These are phyloP conservation scores for Malurus melanocephalus DNA, from an alignment of 2,113 vertebrate species.

Conservation along the genomic window DNA sequence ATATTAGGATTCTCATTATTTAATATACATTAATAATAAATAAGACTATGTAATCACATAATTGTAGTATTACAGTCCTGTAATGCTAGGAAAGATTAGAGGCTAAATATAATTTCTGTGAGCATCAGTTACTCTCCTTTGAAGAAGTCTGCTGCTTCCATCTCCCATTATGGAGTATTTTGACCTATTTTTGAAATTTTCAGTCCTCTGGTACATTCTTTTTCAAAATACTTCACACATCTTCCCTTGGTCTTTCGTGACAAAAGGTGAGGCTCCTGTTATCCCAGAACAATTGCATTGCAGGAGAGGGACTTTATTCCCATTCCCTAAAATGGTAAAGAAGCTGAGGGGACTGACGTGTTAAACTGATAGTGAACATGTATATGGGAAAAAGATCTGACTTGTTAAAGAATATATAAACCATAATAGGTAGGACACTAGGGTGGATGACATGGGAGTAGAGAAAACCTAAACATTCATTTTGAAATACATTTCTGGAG, in stretches of 20 bases:
- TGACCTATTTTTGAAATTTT: background rate
- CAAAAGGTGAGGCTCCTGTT: background rate
- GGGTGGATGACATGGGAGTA: background rate
- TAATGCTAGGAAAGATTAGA: background rate
- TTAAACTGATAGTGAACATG: background rate
- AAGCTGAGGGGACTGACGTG: background rate
- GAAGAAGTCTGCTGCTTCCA: background rate
- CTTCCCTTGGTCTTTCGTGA: background rate
- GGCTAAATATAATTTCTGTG: background rate
- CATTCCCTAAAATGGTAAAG: background rate
- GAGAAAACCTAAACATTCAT: background rate
- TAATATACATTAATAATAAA: background rate
- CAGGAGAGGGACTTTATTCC: background rate
- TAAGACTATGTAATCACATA: background rate
- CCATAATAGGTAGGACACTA: background rate
- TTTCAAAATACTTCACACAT: background rate
- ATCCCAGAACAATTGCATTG: background rate
- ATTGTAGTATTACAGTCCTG: background rate
- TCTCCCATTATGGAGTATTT: background rate
- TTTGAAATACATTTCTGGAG: background rate
- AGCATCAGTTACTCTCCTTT: background rate
- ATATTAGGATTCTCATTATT: background rate
- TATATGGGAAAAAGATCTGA: background rate
- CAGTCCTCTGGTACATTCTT: background rate
- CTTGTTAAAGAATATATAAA: background rate